These are phyloP conservation scores for Pachyuromys duprasi DNA, from an alignment of 2,797 vertebrate species.

Conservation along the genomic window DNA sequence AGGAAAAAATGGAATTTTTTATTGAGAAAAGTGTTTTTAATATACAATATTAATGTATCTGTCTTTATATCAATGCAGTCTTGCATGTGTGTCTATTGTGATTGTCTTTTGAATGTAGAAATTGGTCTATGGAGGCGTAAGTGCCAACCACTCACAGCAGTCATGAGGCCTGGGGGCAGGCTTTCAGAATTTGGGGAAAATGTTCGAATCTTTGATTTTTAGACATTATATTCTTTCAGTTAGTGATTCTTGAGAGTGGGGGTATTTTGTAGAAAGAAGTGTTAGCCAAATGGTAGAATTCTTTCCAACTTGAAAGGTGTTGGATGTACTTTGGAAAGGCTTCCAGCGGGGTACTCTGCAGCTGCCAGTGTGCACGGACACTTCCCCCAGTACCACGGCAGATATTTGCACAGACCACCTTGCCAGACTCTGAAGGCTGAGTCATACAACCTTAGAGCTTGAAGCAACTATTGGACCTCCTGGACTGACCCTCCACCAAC, in stretches of 20 bases:
- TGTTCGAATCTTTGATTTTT: conserved; percentile 11
- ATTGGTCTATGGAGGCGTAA: background rate
- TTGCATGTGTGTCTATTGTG: background rate
- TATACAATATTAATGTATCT: background rate
- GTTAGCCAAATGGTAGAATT: conserved; percentile 31
- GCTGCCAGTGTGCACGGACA: background rate
- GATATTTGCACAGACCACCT: background rate
- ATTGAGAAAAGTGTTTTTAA: conserved; percentile 11
- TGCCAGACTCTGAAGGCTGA: background rate
- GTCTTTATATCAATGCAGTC: background rate
- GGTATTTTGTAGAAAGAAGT: conserved; percentile 15
- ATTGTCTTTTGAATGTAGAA: background rate
- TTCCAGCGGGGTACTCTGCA: background rate
- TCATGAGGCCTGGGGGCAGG: background rate
- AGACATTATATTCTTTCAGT: background rate
- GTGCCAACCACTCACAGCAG: background rate
- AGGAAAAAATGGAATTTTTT: conserved; percentile 32
- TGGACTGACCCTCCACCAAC: background rate
- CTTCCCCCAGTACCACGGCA: background rate
- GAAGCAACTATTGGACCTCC: background rate
- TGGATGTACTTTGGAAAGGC: background rate
- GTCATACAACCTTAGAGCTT: conserved; percentile 7
- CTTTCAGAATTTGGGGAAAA: background rate
- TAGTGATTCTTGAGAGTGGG: background rate
- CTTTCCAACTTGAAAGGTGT: background rate